Evolutionary conservation across 2,888 invertebrate genomes (phyloP).

Genomic region (Odontocolon sp.): DNA sequence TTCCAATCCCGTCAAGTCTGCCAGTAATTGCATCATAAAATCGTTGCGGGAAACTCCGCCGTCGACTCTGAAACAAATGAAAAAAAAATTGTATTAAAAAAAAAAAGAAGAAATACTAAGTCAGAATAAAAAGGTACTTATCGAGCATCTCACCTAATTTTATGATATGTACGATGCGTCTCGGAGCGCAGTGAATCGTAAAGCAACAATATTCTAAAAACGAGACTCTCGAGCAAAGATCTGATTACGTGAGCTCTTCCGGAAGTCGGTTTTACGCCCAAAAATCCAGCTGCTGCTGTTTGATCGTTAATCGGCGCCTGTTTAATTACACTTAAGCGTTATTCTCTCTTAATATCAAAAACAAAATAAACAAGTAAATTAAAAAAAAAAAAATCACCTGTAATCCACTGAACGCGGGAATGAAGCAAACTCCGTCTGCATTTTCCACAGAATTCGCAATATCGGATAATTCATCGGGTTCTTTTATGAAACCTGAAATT

Average conservation of each 20-base stretch:
- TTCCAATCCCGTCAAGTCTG: conserved; percentile 89
- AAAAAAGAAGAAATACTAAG: no score
- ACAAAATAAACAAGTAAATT: no score
- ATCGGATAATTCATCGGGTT: conserved; percentile 85
- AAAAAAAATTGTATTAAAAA: no score
- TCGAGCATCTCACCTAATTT: conserved; percentile 83
- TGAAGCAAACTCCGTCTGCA: conserved; percentile 91
- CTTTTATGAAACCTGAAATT: conserved; percentile 84
- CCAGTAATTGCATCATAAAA: conserved; percentile 93
- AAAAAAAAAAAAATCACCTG: conserved; percentile 87
- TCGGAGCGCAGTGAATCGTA: conserved; percentile 88
- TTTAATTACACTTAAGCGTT: conserved; percentile 62
- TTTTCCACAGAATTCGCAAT: conserved; percentile 87
- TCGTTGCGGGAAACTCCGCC: conserved; percentile 98
- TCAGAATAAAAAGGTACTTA: no score
- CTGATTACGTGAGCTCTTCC: conserved; percentile 90
- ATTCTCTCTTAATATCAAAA: no score
- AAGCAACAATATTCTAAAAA: conserved; percentile 90
- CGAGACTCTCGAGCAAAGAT: conserved; percentile 92
- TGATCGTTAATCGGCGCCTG: conserved; percentile 95
- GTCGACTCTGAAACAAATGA: conserved; percentile 87
- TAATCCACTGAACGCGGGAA: conserved; percentile 94
- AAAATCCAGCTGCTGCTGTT: conserved; percentile 91
- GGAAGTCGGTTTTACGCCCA: conserved; percentile 89
- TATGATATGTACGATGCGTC: conserved; percentile 83